Percentiles rank a stretch among this genome's conserved stretches.
phyloP scores from a whole-genome alignment of 30 jellyfish, hydroid and myxozoan genomes.

The Morbakka virulenta region DNA sequence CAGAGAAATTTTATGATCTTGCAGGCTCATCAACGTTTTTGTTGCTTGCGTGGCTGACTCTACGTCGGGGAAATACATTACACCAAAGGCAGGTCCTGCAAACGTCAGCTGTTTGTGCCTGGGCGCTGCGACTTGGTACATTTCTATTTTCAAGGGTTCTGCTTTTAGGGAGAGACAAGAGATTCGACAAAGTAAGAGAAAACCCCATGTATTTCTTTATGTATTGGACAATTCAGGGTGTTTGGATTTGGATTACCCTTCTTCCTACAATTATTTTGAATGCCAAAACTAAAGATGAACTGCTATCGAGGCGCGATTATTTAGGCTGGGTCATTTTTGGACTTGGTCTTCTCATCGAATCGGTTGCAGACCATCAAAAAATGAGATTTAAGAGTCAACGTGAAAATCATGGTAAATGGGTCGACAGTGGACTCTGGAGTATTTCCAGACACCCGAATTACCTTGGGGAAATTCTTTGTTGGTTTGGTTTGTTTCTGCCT shows the following conservation, averaged over 20 bases:
- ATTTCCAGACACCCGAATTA: conserved; percentile 92
- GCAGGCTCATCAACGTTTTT: conserved; percentile 93
- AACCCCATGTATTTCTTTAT: conserved; percentile 57
- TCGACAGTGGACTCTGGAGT: conserved; percentile 83
- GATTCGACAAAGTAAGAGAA: conserved; percentile 79
- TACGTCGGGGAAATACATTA: conserved; percentile 68
- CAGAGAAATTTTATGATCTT: conserved; percentile 87
- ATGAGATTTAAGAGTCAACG: conserved; percentile 56
- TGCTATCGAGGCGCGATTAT: conserved; percentile 56
- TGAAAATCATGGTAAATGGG: conserved; percentile 79
- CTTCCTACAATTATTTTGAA: conserved; percentile 79
- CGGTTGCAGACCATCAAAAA: conserved; percentile 81
- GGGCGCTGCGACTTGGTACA: conserved; percentile 94
- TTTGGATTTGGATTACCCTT: conserved; percentile 84
- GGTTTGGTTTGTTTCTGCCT: conserved; percentile 82
- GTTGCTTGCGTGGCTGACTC: conserved; percentile 77
- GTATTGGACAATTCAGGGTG: conserved; percentile 92
- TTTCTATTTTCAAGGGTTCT: conserved; percentile 69
- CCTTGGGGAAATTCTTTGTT: conserved; percentile 86
- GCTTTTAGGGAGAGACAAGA: conserved; percentile 80
- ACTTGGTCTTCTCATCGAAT: conserved; percentile 72
- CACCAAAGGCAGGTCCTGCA: conserved; percentile 78
- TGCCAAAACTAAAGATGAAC: conserved; percentile 42
- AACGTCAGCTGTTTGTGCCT: conserved; percentile 71
- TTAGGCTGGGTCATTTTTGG: conserved; percentile 79